Conservation (phyloP, 2,888 invertebrate genomes). For the Stratiomys singularior region DNA sequence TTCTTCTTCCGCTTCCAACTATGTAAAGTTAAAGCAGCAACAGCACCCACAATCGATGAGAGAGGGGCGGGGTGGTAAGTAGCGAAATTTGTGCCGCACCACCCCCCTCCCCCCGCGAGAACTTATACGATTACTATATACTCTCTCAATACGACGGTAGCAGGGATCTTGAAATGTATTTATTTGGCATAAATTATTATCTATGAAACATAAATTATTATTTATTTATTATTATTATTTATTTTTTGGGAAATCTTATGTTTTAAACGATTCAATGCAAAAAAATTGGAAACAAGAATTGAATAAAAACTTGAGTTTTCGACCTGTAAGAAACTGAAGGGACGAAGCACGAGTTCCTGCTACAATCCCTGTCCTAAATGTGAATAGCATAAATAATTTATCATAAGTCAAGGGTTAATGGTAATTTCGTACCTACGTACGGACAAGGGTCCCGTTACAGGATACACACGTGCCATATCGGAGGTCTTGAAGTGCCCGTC, state of each 20-base stretch:
- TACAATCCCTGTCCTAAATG: neutral
- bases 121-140: too few relatives aligned
- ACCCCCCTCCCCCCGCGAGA: neutral
- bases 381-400: neutral
- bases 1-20: neutral
- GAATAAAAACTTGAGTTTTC: too few relatives aligned
- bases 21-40: conserved; percentile 31
- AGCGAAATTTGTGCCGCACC: too few relatives aligned
- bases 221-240: too few relatives aligned
- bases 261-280: neutral
- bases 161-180: too few relatives aligned
- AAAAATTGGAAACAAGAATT: neutral
- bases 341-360: too few relatives aligned
- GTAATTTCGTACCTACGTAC: neutral
- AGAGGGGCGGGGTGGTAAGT: too few relatives aligned
- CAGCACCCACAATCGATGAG: too few relatives aligned
- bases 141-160: too few relatives aligned
- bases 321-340: too few relatives aligned
- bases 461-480: neutral
- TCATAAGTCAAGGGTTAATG: neutral
- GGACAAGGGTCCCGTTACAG: conserved; percentile 33
- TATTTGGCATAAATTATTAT: too few relatives aligned
- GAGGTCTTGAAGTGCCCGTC: neutral
- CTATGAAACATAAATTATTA: too few relatives aligned
- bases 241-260: neutral